Percentiles rank a stretch among this genome's conserved stretches.
phyloP scores from a whole-genome alignment of 2,797 vertebrate species.

The Apodemus agrarius region DNA sequence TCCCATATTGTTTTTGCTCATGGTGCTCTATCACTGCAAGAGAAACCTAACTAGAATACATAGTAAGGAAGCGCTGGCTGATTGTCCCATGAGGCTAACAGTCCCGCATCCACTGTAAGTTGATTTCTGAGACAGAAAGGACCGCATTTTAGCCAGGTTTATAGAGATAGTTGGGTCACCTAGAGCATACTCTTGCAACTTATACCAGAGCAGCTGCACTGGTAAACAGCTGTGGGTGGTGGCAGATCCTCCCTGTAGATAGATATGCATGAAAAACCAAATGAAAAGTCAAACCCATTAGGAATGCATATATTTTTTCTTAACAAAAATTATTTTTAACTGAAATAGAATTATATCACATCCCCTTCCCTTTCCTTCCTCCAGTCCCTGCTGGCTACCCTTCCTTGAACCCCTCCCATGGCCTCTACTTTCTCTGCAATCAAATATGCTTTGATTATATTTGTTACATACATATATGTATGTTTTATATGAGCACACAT shows the following conservation, averaged over 20 bases:
- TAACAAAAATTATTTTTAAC: background rate
- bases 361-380: background rate
- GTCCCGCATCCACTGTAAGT: background rate
- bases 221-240: background rate
- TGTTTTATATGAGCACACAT: background rate
- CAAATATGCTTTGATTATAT: background rate
- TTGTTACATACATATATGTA: background rate
- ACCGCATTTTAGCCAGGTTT: background rate
- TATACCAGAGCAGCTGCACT: background rate
- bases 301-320: background rate
- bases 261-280: background rate
- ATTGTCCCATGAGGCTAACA: background rate
- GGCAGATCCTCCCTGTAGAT: background rate
- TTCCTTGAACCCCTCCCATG: no score
- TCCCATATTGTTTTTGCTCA: background rate
- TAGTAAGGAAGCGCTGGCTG: background rate
- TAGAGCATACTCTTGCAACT: background rate
- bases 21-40: background rate
- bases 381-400: background rate
- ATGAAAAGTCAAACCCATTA: background rate
- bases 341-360: background rate
- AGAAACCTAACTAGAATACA: background rate
- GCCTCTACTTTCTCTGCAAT: background rate
- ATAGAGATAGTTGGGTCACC: background rate
- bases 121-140: background rate